Percentiles rank a stretch among this genome's conserved stretches.
These are phyloP conservation scores for Cephus pygmeus DNA, from an alignment of 2,888 invertebrate genomes.

Conservation along the genomic window DNA sequence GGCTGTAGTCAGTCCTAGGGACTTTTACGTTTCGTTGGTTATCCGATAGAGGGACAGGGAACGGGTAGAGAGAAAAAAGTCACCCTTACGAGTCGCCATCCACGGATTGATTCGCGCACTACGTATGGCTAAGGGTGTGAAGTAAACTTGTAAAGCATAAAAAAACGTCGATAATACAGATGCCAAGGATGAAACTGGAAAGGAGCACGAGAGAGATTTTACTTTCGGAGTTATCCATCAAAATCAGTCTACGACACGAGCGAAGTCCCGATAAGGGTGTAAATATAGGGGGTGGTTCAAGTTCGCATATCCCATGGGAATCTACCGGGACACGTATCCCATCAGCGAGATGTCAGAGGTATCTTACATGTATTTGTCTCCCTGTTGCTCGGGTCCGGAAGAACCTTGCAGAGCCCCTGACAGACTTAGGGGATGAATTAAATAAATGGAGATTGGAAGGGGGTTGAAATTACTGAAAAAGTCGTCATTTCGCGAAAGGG, in stretches of 20 bases:
- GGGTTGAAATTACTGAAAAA: not conserved
- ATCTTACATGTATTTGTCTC: too few species aligned
- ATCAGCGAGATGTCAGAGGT: too few species aligned
- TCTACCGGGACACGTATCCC: too few species aligned
- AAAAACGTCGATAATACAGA: not conserved
- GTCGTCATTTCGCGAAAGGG: not conserved
- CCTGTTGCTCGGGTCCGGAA: too few species aligned
- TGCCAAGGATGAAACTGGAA: not conserved
- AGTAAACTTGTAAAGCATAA: not conserved
- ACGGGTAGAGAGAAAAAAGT: not conserved
- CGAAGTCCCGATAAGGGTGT: not conserved
- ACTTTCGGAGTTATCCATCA: not conserved
- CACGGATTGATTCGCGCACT: not conserved
- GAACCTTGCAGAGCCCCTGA: too few species aligned
- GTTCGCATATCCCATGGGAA: too few species aligned
- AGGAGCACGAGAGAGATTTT: not conserved
- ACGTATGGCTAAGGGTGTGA: not conserved
- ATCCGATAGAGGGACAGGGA: not conserved
- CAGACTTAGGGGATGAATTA: not conserved
- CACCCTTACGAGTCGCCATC: not conserved
- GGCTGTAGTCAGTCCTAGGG: not conserved
- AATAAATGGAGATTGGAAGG: not conserved
- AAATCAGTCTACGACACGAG: not conserved
- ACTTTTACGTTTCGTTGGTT: not conserved
- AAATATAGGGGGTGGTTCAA: too few species aligned